Evolutionary conservation across 2,797 vertebrate genomes (phyloP).

Genomic region (Notoglanidium macrostoma): DNA sequence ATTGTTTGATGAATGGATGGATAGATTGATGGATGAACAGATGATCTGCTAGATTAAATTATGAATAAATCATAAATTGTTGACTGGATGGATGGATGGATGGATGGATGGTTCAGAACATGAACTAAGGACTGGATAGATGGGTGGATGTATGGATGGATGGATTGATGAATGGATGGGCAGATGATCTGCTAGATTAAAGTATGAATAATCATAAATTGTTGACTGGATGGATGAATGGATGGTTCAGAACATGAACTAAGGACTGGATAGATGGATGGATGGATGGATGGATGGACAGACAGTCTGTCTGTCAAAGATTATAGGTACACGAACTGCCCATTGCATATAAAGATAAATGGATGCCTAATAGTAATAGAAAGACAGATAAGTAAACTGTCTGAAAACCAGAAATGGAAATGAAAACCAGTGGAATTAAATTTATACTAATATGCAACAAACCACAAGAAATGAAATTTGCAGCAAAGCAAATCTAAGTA

Average conservation of each 20-base stretch:
- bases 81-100: not conserved
- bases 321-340: not conserved
- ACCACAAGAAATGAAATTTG: not conserved
- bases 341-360: not conserved
- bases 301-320: too few relatives aligned
- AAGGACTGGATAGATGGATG: not conserved
- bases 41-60: not conserved
- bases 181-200: not conserved
- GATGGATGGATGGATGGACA: not conserved
- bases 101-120: not conserved
- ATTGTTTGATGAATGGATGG: not conserved
- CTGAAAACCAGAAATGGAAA: too few relatives aligned
- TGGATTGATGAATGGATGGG: not conserved
- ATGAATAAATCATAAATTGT: not conserved
- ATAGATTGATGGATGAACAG: not conserved
- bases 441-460: not conserved
- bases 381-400: not conserved
- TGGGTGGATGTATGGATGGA: not conserved
- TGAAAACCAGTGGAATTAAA: not conserved
- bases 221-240: not conserved
- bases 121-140: too few relatives aligned
- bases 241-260: not conserved
- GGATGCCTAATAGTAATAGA: not conserved
- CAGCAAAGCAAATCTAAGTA: not conserved
- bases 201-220: not conserved